Conservation (phyloP, 2,888 invertebrate species). For the Plebejus melissa region DNA sequence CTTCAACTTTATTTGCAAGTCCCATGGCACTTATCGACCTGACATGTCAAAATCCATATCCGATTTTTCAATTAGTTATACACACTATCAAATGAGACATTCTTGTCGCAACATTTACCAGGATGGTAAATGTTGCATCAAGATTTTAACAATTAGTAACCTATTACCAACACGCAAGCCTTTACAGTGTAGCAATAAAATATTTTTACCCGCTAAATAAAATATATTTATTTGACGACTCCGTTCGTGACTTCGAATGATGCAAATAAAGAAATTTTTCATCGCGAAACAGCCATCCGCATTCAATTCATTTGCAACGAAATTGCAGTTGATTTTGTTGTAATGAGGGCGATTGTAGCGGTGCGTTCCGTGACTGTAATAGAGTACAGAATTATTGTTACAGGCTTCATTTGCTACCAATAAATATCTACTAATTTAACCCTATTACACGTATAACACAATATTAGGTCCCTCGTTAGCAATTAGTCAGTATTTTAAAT, state of each 20-base stretch:
- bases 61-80: background rate
- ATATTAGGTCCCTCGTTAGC: conserved; percentile 6
- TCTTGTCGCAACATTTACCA: too few relatives aligned
- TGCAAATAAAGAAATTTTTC: conserved; percentile 59
- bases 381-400: conserved; percentile 51
- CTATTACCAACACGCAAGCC: background rate
- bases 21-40: background rate
- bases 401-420: conserved; percentile 26
- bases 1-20: too few relatives aligned
- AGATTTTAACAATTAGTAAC: background rate
- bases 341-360: conserved; percentile 55
- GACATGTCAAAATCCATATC: background rate
- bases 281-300: conserved; percentile 47
- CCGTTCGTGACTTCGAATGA: conserved; percentile 48
- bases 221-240: conserved; percentile 23
- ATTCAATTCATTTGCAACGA: conserved; percentile 59
- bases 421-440: conserved; percentile 27
- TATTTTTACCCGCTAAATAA: background rate
- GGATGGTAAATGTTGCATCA: background rate
- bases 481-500: background rate
- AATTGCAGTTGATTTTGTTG: conserved; percentile 63
- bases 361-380: conserved; percentile 63
- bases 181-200: background rate
- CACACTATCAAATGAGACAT: too few relatives aligned
- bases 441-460: background rate